Conservation (phyloP, 2,888 invertebrate species). For the Helobdella robusta region DNA sequence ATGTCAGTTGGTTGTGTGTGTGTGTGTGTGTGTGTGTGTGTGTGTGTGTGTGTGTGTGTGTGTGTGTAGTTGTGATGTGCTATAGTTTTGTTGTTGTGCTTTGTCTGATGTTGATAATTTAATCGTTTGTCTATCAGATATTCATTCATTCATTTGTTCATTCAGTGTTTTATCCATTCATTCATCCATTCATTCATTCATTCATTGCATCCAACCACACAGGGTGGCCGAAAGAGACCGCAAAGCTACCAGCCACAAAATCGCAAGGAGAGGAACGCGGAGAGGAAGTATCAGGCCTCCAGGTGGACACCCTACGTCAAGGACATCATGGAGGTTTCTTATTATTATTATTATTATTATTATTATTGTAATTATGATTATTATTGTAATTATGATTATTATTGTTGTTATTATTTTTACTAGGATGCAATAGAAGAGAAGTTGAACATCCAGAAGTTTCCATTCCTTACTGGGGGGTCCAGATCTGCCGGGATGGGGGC, state of each 20-base stretch:
- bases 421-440: slow-evolving; percentile 61
- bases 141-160: too few relatives aligned
- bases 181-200: background rate
- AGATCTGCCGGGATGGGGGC: slow-evolving; percentile 29
- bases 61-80: too few relatives aligned
- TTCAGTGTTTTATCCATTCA: too few relatives aligned
- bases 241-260: slow-evolving; percentile 59
- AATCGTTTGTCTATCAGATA: background rate
- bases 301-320: slow-evolving; percentile 96
- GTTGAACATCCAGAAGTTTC: slow-evolving; percentile 77
- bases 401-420: background rate
- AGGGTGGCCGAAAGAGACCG: slow-evolving; percentile 25
- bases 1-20: too few relatives aligned
- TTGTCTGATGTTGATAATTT: background rate
- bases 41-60: background rate
- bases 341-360: background rate
- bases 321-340: slow-evolving; percentile 78
- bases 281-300: slow-evolving; percentile 97
- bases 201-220: background rate
- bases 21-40: background rate
- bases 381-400: background rate
- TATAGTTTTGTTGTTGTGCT: background rate
- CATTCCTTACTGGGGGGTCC: slow-evolving; percentile 61
- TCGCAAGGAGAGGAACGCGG: slow-evolving; percentile 79
- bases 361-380: background rate